These are phyloP conservation scores for Helogale parvula DNA, from an alignment of 2,113 vertebrate species.

Conservation along the genomic window DNA sequence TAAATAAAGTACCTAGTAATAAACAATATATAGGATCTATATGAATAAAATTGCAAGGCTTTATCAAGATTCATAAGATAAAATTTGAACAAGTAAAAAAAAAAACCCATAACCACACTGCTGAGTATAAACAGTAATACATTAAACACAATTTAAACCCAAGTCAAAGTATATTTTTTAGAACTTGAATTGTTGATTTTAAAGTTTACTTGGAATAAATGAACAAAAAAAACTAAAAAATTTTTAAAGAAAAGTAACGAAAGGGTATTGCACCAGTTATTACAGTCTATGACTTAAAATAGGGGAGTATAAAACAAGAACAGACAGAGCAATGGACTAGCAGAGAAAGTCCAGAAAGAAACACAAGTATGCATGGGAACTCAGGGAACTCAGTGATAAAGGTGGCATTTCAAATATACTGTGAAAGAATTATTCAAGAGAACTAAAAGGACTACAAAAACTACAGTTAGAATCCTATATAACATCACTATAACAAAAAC, in stretches of 20 bases:
- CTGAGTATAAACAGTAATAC: background rate
- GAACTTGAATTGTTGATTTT: background rate
- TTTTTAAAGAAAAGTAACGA: background rate
- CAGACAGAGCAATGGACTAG: background rate
- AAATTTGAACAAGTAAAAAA: slow-evolving; percentile 18
- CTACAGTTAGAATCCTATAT: background rate
- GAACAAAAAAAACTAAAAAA: background rate
- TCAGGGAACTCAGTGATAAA: background rate
- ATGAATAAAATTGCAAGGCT: background rate
- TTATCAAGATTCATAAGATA: background rate
- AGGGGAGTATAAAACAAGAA: background rate
- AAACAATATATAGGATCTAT: background rate
- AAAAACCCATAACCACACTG: background rate
- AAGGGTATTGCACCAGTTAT: background rate
- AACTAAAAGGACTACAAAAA: background rate
- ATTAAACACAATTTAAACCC: background rate
- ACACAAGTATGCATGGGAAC: background rate
- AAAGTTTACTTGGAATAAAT: background rate
- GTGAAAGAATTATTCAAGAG: background rate
- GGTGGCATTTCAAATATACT: background rate
- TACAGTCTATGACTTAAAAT: background rate
- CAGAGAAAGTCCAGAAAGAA: background rate
- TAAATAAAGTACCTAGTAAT: background rate
- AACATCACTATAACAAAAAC: background rate
- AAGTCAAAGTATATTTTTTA: background rate